Evolutionary conservation across 2,797 vertebrate genomes (phyloP).

Genomic region (Falco biarmicus): DNA sequence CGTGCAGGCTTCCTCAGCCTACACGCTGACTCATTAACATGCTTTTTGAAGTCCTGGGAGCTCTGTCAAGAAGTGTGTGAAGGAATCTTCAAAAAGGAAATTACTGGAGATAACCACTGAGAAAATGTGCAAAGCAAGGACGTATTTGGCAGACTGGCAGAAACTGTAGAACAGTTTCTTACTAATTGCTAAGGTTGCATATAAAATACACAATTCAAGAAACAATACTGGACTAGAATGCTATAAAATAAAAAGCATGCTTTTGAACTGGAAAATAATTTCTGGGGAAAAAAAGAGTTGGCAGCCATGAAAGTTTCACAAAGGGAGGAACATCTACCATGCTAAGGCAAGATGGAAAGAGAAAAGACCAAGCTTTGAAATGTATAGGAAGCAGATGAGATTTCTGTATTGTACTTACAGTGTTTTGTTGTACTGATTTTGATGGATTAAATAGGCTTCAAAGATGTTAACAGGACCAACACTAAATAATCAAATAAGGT

Average conservation of each 20-base stretch:
- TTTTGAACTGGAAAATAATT: neutral
- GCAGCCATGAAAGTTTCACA: neutral
- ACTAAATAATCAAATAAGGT: neutral
- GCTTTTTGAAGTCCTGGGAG: constrained; percentile 15
- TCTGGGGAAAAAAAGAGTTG: neutral
- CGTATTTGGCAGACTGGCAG: neutral
- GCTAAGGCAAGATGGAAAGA: neutral
- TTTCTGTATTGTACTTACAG: neutral
- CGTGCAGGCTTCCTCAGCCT: neutral
- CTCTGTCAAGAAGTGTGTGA: constrained; percentile 6
- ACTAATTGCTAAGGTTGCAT: neutral
- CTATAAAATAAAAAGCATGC: neutral
- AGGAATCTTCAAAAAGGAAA: constrained; percentile 33
- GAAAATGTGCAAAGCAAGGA: neutral
- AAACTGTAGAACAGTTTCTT: neutral
- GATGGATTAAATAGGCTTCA: neutral
- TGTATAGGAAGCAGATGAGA: neutral
- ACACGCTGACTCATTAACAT: constrained; percentile 10
- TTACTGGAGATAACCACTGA: neutral
- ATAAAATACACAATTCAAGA: neutral
- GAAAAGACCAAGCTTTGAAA: neutral
- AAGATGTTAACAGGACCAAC: neutral
- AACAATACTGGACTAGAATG: neutral
- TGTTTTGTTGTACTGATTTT: neutral
- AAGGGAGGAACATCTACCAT: neutral